These are phyloP conservation scores for Callocephalon fimbriatum DNA, from an alignment of 2,113 vertebrate genomes.

Conservation along the genomic window DNA sequence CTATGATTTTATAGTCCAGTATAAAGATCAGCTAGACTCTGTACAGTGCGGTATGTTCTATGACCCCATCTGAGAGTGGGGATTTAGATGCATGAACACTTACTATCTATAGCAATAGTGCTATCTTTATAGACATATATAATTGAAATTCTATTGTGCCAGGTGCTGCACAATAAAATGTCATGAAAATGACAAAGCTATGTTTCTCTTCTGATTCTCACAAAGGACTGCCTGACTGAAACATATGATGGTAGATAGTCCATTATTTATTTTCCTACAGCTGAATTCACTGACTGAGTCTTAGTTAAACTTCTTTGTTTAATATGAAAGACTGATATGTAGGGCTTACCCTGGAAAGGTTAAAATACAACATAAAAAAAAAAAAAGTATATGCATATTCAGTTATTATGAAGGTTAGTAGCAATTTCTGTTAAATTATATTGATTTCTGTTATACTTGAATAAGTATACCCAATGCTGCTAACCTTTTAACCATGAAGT, in stretches of 20 bases:
- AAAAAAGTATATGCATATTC: neutral
- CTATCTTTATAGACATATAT: neutral
- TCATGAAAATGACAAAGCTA: neutral
- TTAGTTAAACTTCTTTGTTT: neutral
- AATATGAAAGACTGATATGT: neutral
- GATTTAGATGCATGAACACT: neutral
- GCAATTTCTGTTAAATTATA: neutral
- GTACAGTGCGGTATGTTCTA: neutral
- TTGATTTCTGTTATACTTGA: neutral
- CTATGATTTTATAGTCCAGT: neutral
- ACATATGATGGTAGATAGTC: neutral
- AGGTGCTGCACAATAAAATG: neutral
- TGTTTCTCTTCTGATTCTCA: neutral
- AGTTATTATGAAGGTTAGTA: neutral
- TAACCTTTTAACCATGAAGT: no score
- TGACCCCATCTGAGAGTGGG: neutral
- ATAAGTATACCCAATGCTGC: neutral
- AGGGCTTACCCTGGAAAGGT: neutral
- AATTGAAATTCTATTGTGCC: neutral
- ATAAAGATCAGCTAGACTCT: fast-evolving
- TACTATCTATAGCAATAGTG: neutral
- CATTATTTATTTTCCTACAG: neutral
- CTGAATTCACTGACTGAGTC: neutral
- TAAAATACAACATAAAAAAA: neutral
- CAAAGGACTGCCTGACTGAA: neutral